Base-by-base conservation (phyloP, 2,888 invertebrate genomes). In the Prenolepis imparis region DNA sequence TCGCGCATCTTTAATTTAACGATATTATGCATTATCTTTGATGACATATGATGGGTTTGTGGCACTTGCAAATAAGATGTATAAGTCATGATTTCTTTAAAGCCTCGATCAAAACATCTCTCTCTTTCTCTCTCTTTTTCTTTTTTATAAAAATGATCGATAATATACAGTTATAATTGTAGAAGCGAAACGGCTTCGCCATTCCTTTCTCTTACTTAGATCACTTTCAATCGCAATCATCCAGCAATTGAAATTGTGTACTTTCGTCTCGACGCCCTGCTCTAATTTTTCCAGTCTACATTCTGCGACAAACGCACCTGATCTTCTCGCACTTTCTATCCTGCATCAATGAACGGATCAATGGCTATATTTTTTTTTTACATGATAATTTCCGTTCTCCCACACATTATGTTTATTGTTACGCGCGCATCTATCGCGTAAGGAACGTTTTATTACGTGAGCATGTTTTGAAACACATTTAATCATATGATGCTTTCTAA, bases 211-310 rank as follows among this genome's bases (percentile, higher is more conserved):
- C 48, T 21, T 66, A 78, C 48, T 21, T 66, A 78, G 75, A 81
- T 66, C 77, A 84, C 85, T 87, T 68, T 68, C 83, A 61, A 81
- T 75, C 67, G 78, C 61, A 59, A 52, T 84, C 39, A 63, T 85
- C 85, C 88, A 84, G 61, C 63, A 32, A 74, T 41, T 15, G 68
- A 84, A 75, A 89, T 89, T 88, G 87, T 86, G 83, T 88, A 92
- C 93, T 93, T 93, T 93, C 92, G 90, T 91, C 91, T 91, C 91
- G 86, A 73, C 52, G 57, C 68, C 80, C 75, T 87, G 92, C 87
- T 88, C 91, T 83, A 91, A 92, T 93, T 93, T 90, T 90, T 83
- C 66, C 68, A 66, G n/a, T 52, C 68, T 59, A 21, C 87, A 89
- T 86, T 84, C 78, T 75, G 44, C 84, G 28, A 81, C 80, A 81